A percentile compares a stretch with the other conserved stretches of the same genome.
Conservation (phyloP, 2,113 vertebrate genomes). For the Zosterops borbonicus region DNA sequence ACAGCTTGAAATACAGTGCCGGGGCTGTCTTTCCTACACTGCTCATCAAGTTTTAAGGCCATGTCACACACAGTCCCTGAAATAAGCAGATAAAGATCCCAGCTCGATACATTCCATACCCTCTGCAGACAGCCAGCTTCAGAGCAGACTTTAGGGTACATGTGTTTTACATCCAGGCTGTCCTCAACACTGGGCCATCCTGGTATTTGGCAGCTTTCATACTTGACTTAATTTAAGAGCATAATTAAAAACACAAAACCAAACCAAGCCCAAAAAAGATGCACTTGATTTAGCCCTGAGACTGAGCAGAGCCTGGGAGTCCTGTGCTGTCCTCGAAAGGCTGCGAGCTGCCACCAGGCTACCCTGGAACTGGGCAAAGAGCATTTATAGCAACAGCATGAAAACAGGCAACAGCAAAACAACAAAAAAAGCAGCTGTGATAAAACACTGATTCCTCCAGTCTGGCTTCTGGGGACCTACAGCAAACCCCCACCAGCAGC, state of each 20-base stretch:
- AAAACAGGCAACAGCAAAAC: neutral
- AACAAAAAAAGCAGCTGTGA: neutral
- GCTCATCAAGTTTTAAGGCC: neutral
- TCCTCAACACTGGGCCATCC: neutral
- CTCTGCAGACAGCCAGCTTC: neutral
- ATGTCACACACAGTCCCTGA: neutral
- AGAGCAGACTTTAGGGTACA: neutral
- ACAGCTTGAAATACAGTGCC: neutral
- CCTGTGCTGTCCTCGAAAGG: neutral
- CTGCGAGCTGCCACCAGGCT: neutral
- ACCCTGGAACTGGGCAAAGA: neutral
- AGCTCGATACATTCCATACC: neutral
- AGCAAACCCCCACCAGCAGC: neutral
- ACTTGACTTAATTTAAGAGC: neutral
- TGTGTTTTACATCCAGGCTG: neutral
- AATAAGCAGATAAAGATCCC: neutral
- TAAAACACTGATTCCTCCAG: neutral
- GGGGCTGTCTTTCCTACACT: neutral
- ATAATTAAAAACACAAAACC: neutral
- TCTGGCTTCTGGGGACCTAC: neutral
- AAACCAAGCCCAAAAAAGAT: neutral
- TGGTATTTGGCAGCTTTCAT: constrained; percentile 1
- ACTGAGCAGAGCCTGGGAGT: neutral
- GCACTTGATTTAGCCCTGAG: neutral
- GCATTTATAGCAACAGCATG: neutral